Evolutionary conservation across 2,888 invertebrate genomes (phyloP), one percentile per base, ranked within the genome.

Genomic region (Clitarchus hookeri): DNA sequence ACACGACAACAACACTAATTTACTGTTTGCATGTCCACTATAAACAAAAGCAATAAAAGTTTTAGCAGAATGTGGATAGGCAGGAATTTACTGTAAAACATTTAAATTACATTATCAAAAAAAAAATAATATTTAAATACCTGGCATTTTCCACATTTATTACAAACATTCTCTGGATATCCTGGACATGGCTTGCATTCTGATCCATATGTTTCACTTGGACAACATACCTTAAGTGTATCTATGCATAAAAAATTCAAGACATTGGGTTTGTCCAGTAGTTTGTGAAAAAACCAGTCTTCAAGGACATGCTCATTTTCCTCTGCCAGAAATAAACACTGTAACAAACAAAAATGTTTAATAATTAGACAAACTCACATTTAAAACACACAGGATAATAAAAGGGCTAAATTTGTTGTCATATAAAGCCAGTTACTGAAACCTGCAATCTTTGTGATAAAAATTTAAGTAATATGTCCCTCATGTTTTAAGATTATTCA

Each of bases 251-350:
- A 93, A 92, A 95, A 97, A 19, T 93, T 91, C 88, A 94, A 93
- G 44, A 97, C 91, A 90, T 96, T 95, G n/a, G 92, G 91, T 89
- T 94, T 92, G 83, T 91, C 91, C 16, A 92, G 91, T 89, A 94
- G 94, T 85, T 95, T 93, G 86, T 95, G 93, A 78, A 95, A 95
- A 96, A 98, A 99, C 97, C 98, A 99, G 65, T 96, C 94, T 91
- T 98, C 98, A 84, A 99, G 93, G 9, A 93, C 92, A 88, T 94
- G 94, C 90, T 98, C 98, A 88, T 96, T 93, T 89, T 97, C 95
- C 90, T 97, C 97, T 79, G 97, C 95, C 89, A 98, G 92, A n/a
- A 94, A 92, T 89, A 97, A 96, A 90, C 98, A 99, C 92, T 98
- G 95, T 16, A 83, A 86, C 86, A 65, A 80, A 84, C 27, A 23